Percentiles rank a stretch among this genome's conserved stretches.
Evolutionary conservation across 2,797 vertebrate genomes (phyloP).

Genomic region (Echeneis naucrates): DNA sequence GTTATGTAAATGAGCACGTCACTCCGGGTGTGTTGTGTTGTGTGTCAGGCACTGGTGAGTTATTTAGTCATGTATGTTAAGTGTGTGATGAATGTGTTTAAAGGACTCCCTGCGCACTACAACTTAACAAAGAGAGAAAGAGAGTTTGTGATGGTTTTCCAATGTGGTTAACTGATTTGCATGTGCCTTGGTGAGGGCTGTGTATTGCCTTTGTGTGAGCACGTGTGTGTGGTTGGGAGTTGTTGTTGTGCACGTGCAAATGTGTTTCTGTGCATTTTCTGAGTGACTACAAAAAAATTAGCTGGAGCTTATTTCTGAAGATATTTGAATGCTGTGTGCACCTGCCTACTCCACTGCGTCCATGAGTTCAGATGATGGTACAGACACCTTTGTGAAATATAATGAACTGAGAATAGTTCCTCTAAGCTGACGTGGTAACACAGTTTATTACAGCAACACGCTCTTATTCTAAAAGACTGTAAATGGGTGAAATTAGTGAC

Average conservation of each 20-base stretch:
- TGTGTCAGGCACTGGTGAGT: background rate
- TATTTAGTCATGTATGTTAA: background rate
- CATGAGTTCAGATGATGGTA: background rate
- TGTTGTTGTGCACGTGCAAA: background rate
- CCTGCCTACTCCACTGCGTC: background rate
- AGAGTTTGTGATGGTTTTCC: conserved; percentile 2
- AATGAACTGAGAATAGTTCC: conserved; percentile 17
- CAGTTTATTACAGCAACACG: background rate
- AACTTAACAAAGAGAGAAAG: background rate
- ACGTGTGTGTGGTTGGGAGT: background rate
- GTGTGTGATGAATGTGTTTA: background rate
- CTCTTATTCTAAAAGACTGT: background rate
- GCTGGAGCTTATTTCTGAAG: background rate
- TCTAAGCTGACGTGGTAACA: conserved; percentile 12
- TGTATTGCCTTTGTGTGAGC: too few relatives aligned
- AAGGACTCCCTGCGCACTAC: background rate
- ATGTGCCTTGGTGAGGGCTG: conserved; percentile 27
- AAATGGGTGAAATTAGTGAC: background rate
- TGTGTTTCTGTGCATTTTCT: background rate
- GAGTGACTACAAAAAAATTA: background rate
- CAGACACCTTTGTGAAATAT: conserved; percentile 7
- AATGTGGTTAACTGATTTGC: conserved; percentile 43
- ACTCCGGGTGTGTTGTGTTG: conserved; percentile 2
- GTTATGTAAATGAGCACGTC: conserved; percentile 27
- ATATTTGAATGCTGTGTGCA: conserved; percentile 32